Evolutionary conservation across 1,140 invertebrate genomes (phyloP).

Genomic region (Trachymyrmex cornetzi): DNA sequence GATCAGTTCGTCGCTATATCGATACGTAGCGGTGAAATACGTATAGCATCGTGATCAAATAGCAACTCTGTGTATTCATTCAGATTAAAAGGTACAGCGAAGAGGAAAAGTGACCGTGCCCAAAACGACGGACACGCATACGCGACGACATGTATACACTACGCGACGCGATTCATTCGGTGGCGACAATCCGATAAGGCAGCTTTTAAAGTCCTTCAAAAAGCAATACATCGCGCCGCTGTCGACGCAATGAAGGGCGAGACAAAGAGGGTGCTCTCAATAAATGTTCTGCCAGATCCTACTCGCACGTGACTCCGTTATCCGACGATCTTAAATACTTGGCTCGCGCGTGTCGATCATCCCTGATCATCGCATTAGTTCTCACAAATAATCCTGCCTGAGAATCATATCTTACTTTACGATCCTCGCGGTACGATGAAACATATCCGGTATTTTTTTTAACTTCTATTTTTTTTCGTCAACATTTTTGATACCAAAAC

Average conservation of each 20-base stretch:
- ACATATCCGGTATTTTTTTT: neutral
- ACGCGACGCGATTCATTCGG: slow-evolving; percentile 64
- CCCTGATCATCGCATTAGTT: slow-evolving; percentile 81
- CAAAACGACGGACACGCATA: slow-evolving; percentile 24
- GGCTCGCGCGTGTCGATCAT: slow-evolving; percentile 81
- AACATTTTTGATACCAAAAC: neutral
- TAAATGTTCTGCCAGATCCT: slow-evolving; percentile 75
- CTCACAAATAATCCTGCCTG: slow-evolving; percentile 77
- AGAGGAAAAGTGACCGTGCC: slow-evolving; percentile 60
- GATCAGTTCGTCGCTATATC: neutral
- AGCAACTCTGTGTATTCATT: slow-evolving; percentile 1
- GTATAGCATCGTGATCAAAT: slow-evolving; percentile 4
- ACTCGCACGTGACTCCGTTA: slow-evolving; percentile 83
- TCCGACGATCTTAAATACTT: slow-evolving; percentile 85
- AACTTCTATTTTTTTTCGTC: neutral
- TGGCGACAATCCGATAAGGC: slow-evolving; percentile 80
- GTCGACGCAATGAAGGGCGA: slow-evolving; percentile 64
- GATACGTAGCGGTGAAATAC: neutral
- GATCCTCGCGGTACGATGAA: neutral
- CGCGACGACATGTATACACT: neutral
- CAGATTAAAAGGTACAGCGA: slow-evolving; percentile 38
- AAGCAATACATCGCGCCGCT: slow-evolving; percentile 82
- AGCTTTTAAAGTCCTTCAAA: slow-evolving; percentile 83
- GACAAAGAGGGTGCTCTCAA: slow-evolving; percentile 69
- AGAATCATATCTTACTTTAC: slow-evolving; percentile 20